A percentile compares a stretch with the other conserved stretches of the same genome.
Evolutionary conservation across 2,113 vertebrate species (phyloP).

Genomic region (Panurus biarmicus): DNA sequence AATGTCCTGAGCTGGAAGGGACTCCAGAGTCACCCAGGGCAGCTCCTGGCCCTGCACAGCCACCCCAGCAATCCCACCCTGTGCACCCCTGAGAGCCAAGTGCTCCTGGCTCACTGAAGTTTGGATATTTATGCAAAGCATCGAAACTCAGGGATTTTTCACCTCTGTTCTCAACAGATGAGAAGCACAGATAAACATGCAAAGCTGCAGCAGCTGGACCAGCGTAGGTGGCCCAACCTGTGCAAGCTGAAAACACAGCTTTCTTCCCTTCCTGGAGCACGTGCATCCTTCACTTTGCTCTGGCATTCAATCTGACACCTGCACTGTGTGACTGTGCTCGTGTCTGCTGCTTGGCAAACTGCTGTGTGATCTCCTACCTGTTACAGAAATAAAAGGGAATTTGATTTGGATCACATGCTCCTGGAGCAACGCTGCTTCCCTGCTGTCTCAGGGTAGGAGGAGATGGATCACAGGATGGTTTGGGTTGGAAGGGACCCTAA

Average conservation of each 20-base stretch:
- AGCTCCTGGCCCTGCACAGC: background rate
- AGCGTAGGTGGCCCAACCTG: background rate
- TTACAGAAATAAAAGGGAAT: background rate
- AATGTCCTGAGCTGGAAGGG: background rate
- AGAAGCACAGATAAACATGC: background rate
- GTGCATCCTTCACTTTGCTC: background rate
- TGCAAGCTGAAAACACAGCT: background rate
- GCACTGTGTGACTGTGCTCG: background rate
- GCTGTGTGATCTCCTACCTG: background rate
- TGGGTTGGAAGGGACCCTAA: background rate
- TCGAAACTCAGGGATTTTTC: background rate
- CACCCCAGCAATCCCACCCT: background rate
- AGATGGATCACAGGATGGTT: rapidly evolving
- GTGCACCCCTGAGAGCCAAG: background rate
- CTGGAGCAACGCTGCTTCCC: background rate
- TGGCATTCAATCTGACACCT: background rate
- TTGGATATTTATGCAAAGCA: background rate
- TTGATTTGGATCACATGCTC: background rate
- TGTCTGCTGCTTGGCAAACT: background rate
- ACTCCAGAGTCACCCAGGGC: rapidly evolving
- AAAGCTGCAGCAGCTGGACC: background rate
- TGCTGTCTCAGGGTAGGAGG: background rate
- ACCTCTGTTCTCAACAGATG: background rate
- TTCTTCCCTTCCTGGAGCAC: background rate
- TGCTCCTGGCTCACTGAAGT: rapidly evolving